A percentile compares a stretch with the other conserved stretches of the same genome.
phyloP scores from a whole-genome alignment of 2,888 invertebrate species.

The Branchipolynoe longqiensis region DNA sequence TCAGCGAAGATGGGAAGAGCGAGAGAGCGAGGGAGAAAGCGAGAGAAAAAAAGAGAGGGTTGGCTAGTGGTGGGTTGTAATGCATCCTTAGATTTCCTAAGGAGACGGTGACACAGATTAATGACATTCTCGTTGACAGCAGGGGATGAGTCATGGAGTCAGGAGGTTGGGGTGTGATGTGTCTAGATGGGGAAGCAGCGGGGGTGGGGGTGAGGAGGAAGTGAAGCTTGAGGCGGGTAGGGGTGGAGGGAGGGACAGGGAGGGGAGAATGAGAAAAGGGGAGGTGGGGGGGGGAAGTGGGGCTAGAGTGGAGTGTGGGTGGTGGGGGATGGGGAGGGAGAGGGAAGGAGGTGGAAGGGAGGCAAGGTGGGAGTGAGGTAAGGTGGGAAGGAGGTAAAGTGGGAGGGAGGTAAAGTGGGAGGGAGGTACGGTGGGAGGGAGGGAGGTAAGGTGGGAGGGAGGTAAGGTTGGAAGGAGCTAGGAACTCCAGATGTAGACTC shows the following conservation, averaged over 20 bases:
- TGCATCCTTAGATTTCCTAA: neutral
- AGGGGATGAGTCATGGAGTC: conserved; percentile 17
- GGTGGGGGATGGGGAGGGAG: conserved; percentile 5
- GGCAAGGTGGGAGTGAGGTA: neutral
- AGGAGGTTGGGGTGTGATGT: too few species aligned
- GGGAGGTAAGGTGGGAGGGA: too few species aligned
- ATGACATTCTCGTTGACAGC: neutral
- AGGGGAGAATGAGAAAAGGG: neutral
- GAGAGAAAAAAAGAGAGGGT: neutral
- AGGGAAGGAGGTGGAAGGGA: too few species aligned
- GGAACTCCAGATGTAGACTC: too few species aligned
- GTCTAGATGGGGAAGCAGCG: too few species aligned
- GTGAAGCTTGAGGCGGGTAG: neutral
- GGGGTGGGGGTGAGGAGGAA: neutral
- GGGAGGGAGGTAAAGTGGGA: neutral
- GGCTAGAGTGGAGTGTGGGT: neutral
- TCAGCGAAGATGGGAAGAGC: too few species aligned
- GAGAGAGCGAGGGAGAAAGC: neutral
- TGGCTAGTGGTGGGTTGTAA: neutral
- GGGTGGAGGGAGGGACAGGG: neutral
- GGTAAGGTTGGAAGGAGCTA: too few species aligned
- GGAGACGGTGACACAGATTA: conserved; percentile 4
- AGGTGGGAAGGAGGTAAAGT: neutral
- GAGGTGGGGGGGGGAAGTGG: neutral
- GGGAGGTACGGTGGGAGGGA: neutral